Base-by-base conservation (phyloP, 1,140 invertebrate genomes). In the Polyergus mexicanus region DNA sequence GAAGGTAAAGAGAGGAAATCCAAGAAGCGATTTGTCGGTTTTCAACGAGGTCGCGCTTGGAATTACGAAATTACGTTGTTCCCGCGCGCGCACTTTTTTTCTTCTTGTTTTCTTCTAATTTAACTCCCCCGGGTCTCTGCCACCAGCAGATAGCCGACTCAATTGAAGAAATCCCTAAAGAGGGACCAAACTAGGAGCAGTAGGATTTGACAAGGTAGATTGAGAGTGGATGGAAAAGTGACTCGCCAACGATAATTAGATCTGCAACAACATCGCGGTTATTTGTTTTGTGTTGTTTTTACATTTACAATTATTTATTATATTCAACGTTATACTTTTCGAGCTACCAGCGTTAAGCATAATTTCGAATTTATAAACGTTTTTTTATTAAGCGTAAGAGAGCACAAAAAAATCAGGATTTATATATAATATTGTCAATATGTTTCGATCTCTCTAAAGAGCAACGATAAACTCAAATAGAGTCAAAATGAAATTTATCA, bases 131-230 rank as follows among this genome's bases (percentile, higher is more conserved):
- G 74, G 77, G 78, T 78, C 72, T 51, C 72, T 78, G 74, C 83
- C 83, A 58, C 44, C 72, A 58, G 74, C 83, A 84, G 83, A 77
- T 78, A 44, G 60, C 63, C 72, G 72, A 84, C 71, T 66, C 83
- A 78, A 84, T 84, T 78, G 71, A 75, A 84, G 83, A 84, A 84
- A 84, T 84, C 83, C 83, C 83, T 51, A 63, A 77, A 84, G 77
- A 68, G 66, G 38, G 54, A 78, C 83, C 35, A 54, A 60, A 72
- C 71, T 35, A 25, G 74, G 47, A 38, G 32, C 25, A 44, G n/a
- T 25, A 58, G 47, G 60, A 16, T 44, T 51, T 54, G 83, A 84
- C 44, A 76, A 41, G 35, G 60, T 58, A 77, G 62, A 83, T 60
- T 83, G 78, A 74, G 54, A 38, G 35, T 35, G 38, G 38, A 6